A percentile compares a stretch with the other conserved stretches of the same genome.
phyloP scores from a whole-genome alignment of 2,113 vertebrate species.

The Clarias magur region DNA sequence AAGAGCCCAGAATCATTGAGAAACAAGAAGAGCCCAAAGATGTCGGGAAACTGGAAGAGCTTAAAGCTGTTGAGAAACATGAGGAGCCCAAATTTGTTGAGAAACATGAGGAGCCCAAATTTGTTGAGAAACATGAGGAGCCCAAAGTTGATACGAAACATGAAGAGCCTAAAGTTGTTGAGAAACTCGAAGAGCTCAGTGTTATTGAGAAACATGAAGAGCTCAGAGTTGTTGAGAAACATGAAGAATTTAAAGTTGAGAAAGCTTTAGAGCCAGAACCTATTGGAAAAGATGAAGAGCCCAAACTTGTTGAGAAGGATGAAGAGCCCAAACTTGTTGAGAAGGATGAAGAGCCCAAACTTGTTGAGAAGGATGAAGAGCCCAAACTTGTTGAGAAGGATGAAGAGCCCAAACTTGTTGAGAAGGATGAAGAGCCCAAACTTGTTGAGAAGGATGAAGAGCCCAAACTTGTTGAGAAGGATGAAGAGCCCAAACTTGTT shows the following conservation, averaged over 20 bases:
- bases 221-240: background rate
- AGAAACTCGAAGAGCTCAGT: background rate
- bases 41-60: conserved; percentile 7
- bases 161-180: background rate
- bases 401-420: background rate
- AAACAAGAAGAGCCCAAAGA: background rate
- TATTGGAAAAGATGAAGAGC: background rate
- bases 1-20: background rate
- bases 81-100: background rate
- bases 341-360: background rate
- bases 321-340: background rate
- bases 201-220: background rate
- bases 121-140: background rate
- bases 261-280: background rate
- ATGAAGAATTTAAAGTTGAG: background rate
- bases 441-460: conserved; percentile 13
- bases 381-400: background rate
- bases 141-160: background rate
- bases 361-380: background rate
- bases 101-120: background rate
- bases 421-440: background rate
- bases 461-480: background rate
- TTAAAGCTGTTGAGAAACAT: background rate
- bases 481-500: background rate
- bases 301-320: background rate